These are phyloP conservation scores for Xiphophorus birchmanni DNA, from an alignment of 2,797 vertebrate species.

Conservation along the genomic window DNA sequence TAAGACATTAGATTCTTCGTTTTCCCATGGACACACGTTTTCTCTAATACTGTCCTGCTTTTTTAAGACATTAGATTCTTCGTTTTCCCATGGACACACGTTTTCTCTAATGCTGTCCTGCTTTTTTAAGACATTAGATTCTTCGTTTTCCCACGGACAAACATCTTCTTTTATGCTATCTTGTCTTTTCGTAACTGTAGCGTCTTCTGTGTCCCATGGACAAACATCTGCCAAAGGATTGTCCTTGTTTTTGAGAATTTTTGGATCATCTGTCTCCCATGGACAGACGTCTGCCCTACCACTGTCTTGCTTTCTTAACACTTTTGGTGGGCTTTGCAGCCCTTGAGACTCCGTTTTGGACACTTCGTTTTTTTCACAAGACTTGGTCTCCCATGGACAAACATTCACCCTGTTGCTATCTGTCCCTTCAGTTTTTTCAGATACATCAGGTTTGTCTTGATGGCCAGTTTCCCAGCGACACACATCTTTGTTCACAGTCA, in stretches of 20 bases:
- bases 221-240: slow-evolving; percentile 5
- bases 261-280: slow-evolving; percentile 38
- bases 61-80: neutral
- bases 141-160: slow-evolving; percentile 50
- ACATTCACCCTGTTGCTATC: slow-evolving; percentile 38
- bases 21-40: slow-evolving; percentile 56
- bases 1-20: neutral
- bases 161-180: slow-evolving; percentile 13
- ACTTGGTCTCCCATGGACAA: slow-evolving; percentile 66
- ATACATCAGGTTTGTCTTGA: slow-evolving; percentile 37
- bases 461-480: slow-evolving; percentile 64
- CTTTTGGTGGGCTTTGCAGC: slow-evolving; percentile 10
- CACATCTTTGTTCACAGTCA: slow-evolving; percentile 52
- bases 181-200: slow-evolving; percentile 16
- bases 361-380: slow-evolving; percentile 8
- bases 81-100: slow-evolving; percentile 51
- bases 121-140: slow-evolving; percentile 20
- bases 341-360: slow-evolving; percentile 20
- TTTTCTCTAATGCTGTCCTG: slow-evolving; percentile 18
- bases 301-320: slow-evolving; percentile 28
- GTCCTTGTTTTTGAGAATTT: slow-evolving; percentile 31
- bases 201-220: slow-evolving; percentile 44
- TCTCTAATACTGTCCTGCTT: slow-evolving; percentile 38
- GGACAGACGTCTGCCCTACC: slow-evolving; percentile 29
- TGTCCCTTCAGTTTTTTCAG: slow-evolving; percentile 28